Percentiles rank a stretch among this genome's conserved stretches.
These are phyloP conservation scores for Ormyrus labotus DNA, from an alignment of 2,888 invertebrate genomes.

Conservation along the genomic window DNA sequence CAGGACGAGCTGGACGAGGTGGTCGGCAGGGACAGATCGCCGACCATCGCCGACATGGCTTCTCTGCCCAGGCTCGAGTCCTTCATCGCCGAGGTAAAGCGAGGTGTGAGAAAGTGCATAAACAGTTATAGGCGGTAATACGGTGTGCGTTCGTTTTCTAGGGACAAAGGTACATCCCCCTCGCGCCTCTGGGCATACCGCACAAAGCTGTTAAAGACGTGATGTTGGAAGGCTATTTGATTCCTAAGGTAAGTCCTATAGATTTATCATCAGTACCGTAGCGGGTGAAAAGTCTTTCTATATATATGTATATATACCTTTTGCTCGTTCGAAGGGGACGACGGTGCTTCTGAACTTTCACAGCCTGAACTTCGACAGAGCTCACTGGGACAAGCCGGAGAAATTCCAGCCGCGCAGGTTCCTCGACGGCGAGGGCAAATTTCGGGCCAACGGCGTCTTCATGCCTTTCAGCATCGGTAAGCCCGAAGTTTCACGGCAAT, in stretches of 20 bases:
- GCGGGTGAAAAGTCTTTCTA: not conserved
- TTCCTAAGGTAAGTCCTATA: conserved; percentile 75
- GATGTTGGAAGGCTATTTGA: conserved; percentile 74
- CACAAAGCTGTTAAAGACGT: conserved; percentile 76
- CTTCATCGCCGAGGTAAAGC: conserved; percentile 69
- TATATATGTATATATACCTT: not conserved
- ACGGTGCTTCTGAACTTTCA: conserved; percentile 80
- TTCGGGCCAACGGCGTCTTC: conserved; percentile 78
- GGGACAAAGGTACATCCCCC: conserved; percentile 76
- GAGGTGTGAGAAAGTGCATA: too few species aligned
- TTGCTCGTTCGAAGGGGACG: conserved; percentile 76
- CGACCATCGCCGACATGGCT: conserved; percentile 78
- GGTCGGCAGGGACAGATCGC: conserved; percentile 78
- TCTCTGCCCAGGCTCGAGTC: conserved; percentile 68
- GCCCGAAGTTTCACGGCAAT: conserved; percentile 40
- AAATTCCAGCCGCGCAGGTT: conserved; percentile 82
- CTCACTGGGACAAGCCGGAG: conserved; percentile 80
- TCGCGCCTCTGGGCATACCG: conserved; percentile 79
- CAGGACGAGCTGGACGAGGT: conserved; percentile 80
- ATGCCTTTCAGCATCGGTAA: conserved; percentile 84
- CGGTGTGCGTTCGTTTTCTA: conserved; percentile 59
- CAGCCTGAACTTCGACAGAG: conserved; percentile 80
- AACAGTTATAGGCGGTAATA: too few species aligned
- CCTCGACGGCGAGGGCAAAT: conserved; percentile 78
- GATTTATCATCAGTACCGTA: too few species aligned